A percentile compares a stretch with the other conserved stretches of the same genome.
Evolutionary conservation across 2,113 vertebrate species (phyloP).

Genomic region (Hemiscyllium ocellatum): DNA sequence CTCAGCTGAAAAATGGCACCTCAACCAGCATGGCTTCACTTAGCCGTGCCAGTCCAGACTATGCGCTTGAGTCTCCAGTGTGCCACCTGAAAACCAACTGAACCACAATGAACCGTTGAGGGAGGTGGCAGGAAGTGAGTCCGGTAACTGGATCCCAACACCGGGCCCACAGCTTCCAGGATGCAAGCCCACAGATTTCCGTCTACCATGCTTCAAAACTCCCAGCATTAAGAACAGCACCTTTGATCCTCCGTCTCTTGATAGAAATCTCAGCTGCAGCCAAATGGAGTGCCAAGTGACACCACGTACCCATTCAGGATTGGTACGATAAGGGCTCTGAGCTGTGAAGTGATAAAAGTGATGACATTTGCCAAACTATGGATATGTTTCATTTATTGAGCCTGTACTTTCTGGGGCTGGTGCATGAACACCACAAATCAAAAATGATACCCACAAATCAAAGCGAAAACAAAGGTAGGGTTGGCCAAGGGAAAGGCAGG

Average conservation of each 20-base stretch:
- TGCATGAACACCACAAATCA: no score
- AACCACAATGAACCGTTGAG: not conserved
- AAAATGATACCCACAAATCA: not conserved
- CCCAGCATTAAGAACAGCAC: not conserved
- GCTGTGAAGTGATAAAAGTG: not conserved
- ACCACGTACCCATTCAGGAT: not conserved
- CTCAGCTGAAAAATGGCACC: no score
- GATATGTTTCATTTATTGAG: not conserved
- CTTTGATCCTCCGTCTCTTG: not conserved
- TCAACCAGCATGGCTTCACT: no score
- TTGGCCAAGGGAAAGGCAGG: no score
- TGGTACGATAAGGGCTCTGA: not conserved
- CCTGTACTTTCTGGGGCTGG: not conserved
- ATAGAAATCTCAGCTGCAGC: not conserved
- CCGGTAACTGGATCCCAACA: not conserved
- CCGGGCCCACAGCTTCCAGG: no score
- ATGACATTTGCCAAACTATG: not conserved
- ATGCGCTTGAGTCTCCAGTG: no score
- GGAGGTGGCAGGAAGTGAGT: not conserved
- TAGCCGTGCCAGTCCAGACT: no score
- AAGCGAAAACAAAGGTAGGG: not conserved
- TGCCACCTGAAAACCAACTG: not conserved
- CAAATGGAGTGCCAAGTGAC: not conserved
- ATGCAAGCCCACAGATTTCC: not conserved
- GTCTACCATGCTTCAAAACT: not conserved